Base-by-base conservation (phyloP, 2,888 invertebrate species). In the Cerastis leucographa region DNA sequence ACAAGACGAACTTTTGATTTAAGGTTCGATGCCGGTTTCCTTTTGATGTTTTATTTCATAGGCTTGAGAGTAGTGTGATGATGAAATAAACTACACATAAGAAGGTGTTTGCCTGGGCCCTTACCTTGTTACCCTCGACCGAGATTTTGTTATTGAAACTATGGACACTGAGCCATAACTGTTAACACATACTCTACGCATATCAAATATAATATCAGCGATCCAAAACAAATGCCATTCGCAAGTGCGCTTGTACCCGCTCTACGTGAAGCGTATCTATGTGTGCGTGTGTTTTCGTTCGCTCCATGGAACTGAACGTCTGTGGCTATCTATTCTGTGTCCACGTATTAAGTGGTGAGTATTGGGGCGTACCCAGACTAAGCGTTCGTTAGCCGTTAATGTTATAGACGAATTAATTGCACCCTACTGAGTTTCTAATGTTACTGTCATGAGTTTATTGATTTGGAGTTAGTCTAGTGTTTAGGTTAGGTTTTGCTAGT, bases 281-380 rank as follows among this genome's bases (percentile, higher is more conserved):
- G 14, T 46, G 19, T 74, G 56, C 29, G 25, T 74, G 9, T 6
- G 2, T 54, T 62, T 74, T 49, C 4, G 29, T 9, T 19, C 17
- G 22, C n/a, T 25, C 11, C 17, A 11, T 46, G 0, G 1, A 62
- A 0, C 17, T 12, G 4, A 64, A 17, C 54, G 49, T 76, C 49
- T 76, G 49, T 5, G 25, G 0, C 4, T 35, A 14, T 35, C 8
- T 56, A 12, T 12, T 49, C 11, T 19, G 19, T 51, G 49, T 9
- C 51, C 35, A 29, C 42, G 17, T 51, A 82, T 70, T 76, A 51
- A 67, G 51, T 70, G 65, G 44, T 67, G 65, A 75, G 59, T 69
- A 65, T 76, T 71, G 44, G 71, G 86, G 87, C 79, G 83, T 70
- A 56, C 29, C 67, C 46, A 54, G 69, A 77, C 76, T 75, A 85